phyloP scores from a whole-genome alignment of 2,797 vertebrate genomes.

The Microcaecilia unicolor region DNA sequence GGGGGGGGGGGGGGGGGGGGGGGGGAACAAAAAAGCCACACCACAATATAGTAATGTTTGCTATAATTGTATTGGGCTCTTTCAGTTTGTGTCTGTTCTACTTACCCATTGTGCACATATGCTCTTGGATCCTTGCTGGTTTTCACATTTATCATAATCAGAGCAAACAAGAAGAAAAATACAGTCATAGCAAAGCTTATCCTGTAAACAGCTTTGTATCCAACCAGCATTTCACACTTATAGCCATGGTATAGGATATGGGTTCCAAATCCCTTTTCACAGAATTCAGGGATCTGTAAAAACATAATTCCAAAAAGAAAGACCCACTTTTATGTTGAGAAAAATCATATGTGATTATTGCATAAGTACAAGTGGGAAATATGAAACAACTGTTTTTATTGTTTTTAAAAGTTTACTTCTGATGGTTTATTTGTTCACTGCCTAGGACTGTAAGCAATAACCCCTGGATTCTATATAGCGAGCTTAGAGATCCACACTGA shows the following conservation, averaged over 20 bases:
- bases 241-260: slow-evolving; percentile 34
- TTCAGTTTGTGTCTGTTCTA: background rate
- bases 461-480: too few relatives aligned
- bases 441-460: too few relatives aligned
- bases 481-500: too few relatives aligned
- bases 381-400: too few relatives aligned
- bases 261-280: slow-evolving; percentile 61
- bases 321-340: background rate
- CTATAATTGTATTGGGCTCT: too few relatives aligned
- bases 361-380: too few relatives aligned
- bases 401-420: too few relatives aligned
- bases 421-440: too few relatives aligned
- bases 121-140: slow-evolving; percentile 78
- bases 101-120: slow-evolving; percentile 81
- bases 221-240: slow-evolving; percentile 75
- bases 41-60: too few relatives aligned
- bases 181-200: slow-evolving; percentile 80
- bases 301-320: slow-evolving; percentile 5
- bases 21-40: too few relatives aligned
- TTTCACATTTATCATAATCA: slow-evolving; percentile 78
- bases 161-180: slow-evolving; percentile 70
- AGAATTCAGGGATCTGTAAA: slow-evolving; percentile 82
- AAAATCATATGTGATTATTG: too few relatives aligned
- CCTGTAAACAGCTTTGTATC: slow-evolving; percentile 86
- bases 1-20: too few relatives aligned